A percentile compares a stretch with the other conserved stretches of the same genome.
Conservation (phyloP, 2,113 vertebrate species). For the Prochilodus magdalenae region DNA sequence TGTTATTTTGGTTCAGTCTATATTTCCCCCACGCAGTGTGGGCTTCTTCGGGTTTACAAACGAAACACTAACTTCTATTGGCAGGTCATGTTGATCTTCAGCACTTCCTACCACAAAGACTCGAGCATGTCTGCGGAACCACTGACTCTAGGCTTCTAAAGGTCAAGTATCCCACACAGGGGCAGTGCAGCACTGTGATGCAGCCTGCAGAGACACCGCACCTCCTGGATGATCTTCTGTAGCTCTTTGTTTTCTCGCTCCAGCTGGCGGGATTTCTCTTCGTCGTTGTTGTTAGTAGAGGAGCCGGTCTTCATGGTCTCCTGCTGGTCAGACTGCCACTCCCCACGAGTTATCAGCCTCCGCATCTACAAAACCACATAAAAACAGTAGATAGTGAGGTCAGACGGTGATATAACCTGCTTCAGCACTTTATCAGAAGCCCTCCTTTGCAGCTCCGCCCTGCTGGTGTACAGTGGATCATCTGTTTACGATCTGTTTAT, state of each 20-base stretch:
- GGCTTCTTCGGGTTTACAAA: too few relatives aligned
- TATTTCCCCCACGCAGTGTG: too few relatives aligned
- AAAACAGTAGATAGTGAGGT: slow-evolving; percentile 1
- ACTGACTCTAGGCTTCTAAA: neutral
- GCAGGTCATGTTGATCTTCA: neutral
- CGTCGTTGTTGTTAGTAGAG: slow-evolving; percentile 96
- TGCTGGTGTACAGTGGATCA: neutral
- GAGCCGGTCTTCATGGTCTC: slow-evolving; percentile 96
- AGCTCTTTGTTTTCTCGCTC: slow-evolving; percentile 94
- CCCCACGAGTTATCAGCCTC: slow-evolving; percentile 90
- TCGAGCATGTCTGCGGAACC: neutral
- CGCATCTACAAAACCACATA: slow-evolving; percentile 82
- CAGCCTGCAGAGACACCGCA: slow-evolving; percentile 51
- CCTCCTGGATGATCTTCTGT: slow-evolving; percentile 96
- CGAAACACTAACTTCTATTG: too few relatives aligned
- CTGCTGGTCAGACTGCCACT: slow-evolving; percentile 97
- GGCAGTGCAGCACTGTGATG: neutral
- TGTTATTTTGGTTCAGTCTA: too few relatives aligned
- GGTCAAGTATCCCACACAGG: neutral
- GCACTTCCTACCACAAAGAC: neutral
- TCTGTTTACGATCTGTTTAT: neutral
- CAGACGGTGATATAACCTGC: neutral
- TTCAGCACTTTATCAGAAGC: neutral
- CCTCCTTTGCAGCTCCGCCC: neutral
- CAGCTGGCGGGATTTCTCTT: slow-evolving; percentile 92